These are phyloP conservation scores for Marronus borbonicus DNA, from an alignment of 2,888 invertebrate species.

Conservation along the genomic window DNA sequence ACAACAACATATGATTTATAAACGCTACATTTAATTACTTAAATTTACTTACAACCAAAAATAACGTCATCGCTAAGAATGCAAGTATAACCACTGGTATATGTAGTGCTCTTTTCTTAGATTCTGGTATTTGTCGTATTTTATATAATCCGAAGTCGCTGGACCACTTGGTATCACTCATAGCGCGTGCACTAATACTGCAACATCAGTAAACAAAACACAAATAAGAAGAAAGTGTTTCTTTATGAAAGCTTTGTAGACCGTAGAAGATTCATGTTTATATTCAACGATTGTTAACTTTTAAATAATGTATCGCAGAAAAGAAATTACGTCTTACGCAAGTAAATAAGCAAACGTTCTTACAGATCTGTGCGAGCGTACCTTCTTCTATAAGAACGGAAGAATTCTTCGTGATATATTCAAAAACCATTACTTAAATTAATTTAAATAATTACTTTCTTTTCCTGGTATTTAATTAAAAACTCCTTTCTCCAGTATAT, in stretches of 20 bases:
- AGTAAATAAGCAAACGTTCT: slow-evolving; percentile 4
- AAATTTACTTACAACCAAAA: slow-evolving; percentile 60
- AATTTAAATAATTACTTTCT: slow-evolving; percentile 5
- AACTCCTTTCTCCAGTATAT: background rate
- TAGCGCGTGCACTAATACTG: slow-evolving; percentile 29
- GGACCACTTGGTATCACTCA: slow-evolving; percentile 54
- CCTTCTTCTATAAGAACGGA: background rate
- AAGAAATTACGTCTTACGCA: slow-evolving; percentile 24
- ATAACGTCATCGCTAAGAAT: slow-evolving; percentile 54
- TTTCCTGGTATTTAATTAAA: slow-evolving; percentile 5
- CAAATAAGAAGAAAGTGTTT: slow-evolving; percentile 47
- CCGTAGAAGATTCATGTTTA: slow-evolving; percentile 43
- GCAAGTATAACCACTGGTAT: slow-evolving; percentile 56
- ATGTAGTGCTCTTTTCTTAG: slow-evolving; percentile 51
- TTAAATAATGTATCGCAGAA: slow-evolving; percentile 26
- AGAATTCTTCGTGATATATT: background rate
- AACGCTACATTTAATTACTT: background rate
- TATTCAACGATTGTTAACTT: slow-evolving; percentile 7
- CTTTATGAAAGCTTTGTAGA: slow-evolving; percentile 41
- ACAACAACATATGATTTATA: too few relatives aligned
- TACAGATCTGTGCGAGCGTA: background rate
- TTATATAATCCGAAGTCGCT: slow-evolving; percentile 61
- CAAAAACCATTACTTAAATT: background rate
- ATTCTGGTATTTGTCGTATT: slow-evolving; percentile 53
- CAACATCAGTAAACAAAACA: background rate